Evolutionary conservation across 2,113 vertebrate species (phyloP).

Genomic region (Istiophorus platypterus): DNA sequence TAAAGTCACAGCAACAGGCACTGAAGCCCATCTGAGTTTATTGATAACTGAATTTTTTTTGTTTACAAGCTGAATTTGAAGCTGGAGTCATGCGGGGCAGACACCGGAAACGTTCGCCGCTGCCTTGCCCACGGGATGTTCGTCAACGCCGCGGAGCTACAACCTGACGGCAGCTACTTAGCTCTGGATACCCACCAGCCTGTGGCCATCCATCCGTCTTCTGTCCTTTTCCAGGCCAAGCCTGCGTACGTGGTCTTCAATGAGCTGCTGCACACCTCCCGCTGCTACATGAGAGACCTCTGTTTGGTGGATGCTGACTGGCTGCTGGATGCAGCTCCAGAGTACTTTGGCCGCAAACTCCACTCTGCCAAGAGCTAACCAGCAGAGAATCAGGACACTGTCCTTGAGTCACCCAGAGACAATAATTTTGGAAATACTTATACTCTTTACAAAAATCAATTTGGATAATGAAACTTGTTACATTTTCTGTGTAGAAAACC

Average conservation of each 20-base stretch:
- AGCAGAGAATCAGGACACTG: background rate
- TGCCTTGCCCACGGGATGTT: slow-evolving; percentile 96
- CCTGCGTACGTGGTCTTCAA: slow-evolving; percentile 93
- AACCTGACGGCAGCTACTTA: slow-evolving; percentile 89
- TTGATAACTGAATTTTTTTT: background rate
- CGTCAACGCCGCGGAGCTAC: slow-evolving; percentile 91
- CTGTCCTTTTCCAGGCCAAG: slow-evolving; percentile 93
- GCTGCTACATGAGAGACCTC: slow-evolving; percentile 96
- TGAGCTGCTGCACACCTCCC: slow-evolving; percentile 91
- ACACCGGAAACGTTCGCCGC: slow-evolving; percentile 86
- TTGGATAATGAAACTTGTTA: slow-evolving; percentile 6
- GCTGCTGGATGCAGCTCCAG: slow-evolving; percentile 91
- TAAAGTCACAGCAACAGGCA: background rate
- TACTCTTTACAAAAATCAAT: background rate
- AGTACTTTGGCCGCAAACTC: slow-evolving; percentile 92
- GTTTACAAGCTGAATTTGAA: slow-evolving; percentile 89
- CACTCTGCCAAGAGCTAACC: slow-evolving; percentile 79
- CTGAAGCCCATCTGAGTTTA: background rate
- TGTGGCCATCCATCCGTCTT: slow-evolving; percentile 95
- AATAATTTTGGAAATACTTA: slow-evolving; percentile 1
- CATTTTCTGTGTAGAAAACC: slow-evolving; percentile 11
- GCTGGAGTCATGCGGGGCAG: slow-evolving; percentile 86
- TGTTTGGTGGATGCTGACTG: slow-evolving; percentile 93
- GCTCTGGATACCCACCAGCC: slow-evolving; percentile 90
- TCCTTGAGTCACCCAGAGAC: slow-evolving; percentile 6